Conservation (phyloP, 2,888 invertebrate genomes). For the Synergus laeviventris region DNA sequence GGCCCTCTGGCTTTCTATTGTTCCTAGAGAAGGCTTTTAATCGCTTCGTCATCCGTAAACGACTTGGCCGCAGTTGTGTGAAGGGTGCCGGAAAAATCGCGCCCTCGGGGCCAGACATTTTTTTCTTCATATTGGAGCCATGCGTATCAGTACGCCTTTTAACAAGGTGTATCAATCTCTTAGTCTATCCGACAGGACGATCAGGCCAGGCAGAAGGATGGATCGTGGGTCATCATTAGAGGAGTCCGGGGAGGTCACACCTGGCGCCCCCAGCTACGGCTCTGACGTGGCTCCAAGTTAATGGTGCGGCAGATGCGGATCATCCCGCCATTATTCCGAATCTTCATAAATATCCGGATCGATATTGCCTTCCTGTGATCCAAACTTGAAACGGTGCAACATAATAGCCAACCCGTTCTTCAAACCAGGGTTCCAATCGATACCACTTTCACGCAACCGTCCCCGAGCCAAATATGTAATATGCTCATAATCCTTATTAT, state of each 20-base stretch:
- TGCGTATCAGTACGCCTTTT: slow-evolving; percentile 61
- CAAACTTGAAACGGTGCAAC: slow-evolving; percentile 1
- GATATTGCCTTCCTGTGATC: slow-evolving; percentile 53
- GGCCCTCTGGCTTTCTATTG: background rate
- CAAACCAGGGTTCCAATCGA: background rate
- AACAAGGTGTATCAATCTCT: slow-evolving; percentile 68
- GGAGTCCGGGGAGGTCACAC: slow-evolving; percentile 61
- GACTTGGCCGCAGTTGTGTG: slow-evolving; percentile 35
- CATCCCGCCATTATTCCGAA: slow-evolving; percentile 66
- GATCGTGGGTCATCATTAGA: slow-evolving; percentile 60
- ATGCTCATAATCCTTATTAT: background rate
- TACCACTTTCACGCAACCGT: slow-evolving; percentile 9
- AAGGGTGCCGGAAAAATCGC: slow-evolving; percentile 57
- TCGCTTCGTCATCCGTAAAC: slow-evolving; percentile 19
- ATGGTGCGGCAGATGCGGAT: slow-evolving; percentile 69
- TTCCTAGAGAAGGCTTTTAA: background rate
- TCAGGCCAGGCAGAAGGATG: slow-evolving; percentile 54
- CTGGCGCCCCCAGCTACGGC: slow-evolving; percentile 67
- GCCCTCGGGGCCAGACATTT: slow-evolving; percentile 54
- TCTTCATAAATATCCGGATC: slow-evolving; percentile 71
- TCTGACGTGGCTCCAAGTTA: slow-evolving; percentile 59
- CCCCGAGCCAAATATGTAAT: background rate
- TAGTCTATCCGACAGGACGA: slow-evolving; percentile 58
- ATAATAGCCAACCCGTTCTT: slow-evolving; percentile 9
- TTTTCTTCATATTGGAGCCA: slow-evolving; percentile 51